Conservation (phyloP, 2,797 vertebrate species). For the Cyclura pinguis region DNA sequence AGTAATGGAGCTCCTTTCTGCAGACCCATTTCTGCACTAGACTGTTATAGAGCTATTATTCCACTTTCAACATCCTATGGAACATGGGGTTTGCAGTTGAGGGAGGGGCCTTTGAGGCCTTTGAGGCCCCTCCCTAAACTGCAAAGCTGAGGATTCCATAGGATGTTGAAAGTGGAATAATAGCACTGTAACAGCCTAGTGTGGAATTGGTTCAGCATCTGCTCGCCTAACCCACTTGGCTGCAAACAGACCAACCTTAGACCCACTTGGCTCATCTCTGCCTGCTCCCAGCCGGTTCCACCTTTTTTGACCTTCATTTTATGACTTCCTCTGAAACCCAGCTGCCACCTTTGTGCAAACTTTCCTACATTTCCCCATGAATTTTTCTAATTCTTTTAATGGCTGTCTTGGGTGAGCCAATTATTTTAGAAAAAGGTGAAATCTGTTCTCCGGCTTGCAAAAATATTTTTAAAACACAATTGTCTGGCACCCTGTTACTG, state of each 20-base stretch:
- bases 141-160: too few relatives aligned
- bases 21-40: neutral
- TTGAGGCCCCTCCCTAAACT: too few relatives aligned
- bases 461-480: too few relatives aligned
- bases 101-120: too few relatives aligned
- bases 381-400: neutral
- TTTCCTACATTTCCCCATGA: neutral
- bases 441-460: too few relatives aligned
- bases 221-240: conserved; percentile 4
- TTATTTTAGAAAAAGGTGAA: neutral
- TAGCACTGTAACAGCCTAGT: too few relatives aligned
- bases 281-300: neutral
- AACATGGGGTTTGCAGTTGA: too few relatives aligned
- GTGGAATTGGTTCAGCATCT: too few relatives aligned
- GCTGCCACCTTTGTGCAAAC: conserved; percentile 10
- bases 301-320: neutral
- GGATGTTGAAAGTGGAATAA: too few relatives aligned
- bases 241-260: neutral
- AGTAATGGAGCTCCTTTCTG: neutral
- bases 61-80: too few relatives aligned
- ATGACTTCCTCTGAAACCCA: neutral
- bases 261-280: neutral
- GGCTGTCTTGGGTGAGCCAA: neutral
- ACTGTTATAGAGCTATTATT: too few relatives aligned
- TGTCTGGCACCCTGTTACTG: too few relatives aligned